A percentile compares a stretch with the other conserved stretches of the same genome.
These are phyloP conservation scores for Dromiciops gliroides DNA, from an alignment of 2,113 vertebrate genomes.

Conservation along the genomic window DNA sequence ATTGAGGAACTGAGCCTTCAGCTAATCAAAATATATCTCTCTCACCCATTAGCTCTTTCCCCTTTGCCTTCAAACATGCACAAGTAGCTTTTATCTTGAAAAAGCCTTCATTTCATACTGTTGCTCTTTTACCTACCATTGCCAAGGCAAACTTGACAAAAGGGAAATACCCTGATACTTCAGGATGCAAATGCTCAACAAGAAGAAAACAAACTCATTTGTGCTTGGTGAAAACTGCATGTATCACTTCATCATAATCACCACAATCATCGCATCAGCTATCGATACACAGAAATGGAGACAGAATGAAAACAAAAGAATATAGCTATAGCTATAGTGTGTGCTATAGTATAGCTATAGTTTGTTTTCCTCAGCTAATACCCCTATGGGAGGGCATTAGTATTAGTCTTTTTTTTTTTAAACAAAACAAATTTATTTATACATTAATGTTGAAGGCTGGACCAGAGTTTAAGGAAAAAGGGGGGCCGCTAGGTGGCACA, in stretches of 20 bases:
- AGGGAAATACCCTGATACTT: background rate
- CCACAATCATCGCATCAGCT: background rate
- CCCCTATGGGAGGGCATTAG: background rate
- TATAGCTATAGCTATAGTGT: too few relatives aligned
- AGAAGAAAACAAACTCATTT: background rate
- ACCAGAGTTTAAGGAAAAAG: slow-evolving; percentile 58
- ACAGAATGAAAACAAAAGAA: background rate
- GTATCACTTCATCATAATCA: background rate
- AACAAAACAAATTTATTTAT: slow-evolving; percentile 51
- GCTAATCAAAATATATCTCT: background rate
- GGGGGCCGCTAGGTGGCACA: too few relatives aligned
- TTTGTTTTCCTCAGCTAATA: background rate
- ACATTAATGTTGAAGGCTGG: slow-evolving; percentile 72
- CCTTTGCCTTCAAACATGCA: background rate
- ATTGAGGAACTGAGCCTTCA: background rate
- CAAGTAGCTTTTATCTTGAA: background rate
- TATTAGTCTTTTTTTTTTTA: background rate
- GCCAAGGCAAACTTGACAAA: background rate
- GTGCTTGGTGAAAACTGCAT: background rate
- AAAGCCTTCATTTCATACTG: background rate
- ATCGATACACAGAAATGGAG: background rate
- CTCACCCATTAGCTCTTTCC: background rate
- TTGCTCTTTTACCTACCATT: background rate
- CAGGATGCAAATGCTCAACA: background rate
- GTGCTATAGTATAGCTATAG: background rate